Conservation (phyloP, 2,888 invertebrate species). For the Caenorhabditis panamensis region DNA sequence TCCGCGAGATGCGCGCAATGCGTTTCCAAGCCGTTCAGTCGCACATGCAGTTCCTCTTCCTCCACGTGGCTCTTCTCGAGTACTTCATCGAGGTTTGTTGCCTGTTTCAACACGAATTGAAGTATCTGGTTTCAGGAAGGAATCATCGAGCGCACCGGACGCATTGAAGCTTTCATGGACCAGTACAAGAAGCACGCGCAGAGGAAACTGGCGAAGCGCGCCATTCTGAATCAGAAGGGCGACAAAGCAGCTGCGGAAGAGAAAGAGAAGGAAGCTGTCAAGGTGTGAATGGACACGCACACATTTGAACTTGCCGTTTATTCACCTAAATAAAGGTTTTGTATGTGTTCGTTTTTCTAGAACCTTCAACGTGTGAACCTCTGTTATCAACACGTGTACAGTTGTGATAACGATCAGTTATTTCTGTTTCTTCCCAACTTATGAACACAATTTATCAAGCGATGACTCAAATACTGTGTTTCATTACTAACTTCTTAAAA, state of each 20-base stretch:
- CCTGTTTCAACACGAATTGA: too few relatives aligned
- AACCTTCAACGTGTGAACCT: too few relatives aligned
- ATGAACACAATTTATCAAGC: too few relatives aligned
- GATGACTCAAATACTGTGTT: too few relatives aligned
- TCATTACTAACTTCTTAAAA: too few relatives aligned
- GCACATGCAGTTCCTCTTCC: slow-evolving; percentile 67
- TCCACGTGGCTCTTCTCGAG: slow-evolving; percentile 64
- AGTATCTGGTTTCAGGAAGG: slow-evolving; percentile 63
- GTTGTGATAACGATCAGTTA: too few relatives aligned
- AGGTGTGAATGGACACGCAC: too few relatives aligned
- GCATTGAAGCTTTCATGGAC: slow-evolving; percentile 50
- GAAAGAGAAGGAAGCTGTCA: slow-evolving; percentile 24
- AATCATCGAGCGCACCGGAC: slow-evolving; percentile 41
- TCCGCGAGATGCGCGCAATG: slow-evolving; percentile 64
- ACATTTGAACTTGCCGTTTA: too few relatives aligned
- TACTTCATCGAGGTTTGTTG: slow-evolving; percentile 56
- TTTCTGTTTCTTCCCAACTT: too few relatives aligned
- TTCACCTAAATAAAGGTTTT: too few relatives aligned
- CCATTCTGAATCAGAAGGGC: slow-evolving; percentile 36
- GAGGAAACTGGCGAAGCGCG: slow-evolving; percentile 58
- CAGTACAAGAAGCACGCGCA: slow-evolving; percentile 59
- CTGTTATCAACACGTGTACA: too few relatives aligned
- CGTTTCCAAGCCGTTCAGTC: slow-evolving; percentile 65
- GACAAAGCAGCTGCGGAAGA: slow-evolving; percentile 38
- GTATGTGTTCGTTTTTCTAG: too few relatives aligned